A percentile compares a stretch with the other conserved stretches of the same genome.
Conservation (phyloP, 2,888 invertebrate species). For the Drosophila parthenogenetica region DNA sequence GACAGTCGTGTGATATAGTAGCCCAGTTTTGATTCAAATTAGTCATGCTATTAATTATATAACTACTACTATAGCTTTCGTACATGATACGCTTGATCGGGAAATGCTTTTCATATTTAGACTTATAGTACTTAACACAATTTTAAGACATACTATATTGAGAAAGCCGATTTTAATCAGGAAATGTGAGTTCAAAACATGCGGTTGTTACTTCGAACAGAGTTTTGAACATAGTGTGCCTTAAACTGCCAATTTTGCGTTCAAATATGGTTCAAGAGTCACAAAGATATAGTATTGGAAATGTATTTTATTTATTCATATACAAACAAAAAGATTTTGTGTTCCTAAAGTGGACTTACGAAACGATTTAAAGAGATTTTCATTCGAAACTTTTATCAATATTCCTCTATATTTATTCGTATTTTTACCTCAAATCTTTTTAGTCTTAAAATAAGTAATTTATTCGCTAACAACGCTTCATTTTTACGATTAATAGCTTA, state of each 20-base stretch:
- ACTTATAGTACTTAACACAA: not conserved
- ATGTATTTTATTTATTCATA: constrained; percentile 2
- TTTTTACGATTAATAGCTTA: constrained; percentile 2
- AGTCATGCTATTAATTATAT: constrained; percentile 3
- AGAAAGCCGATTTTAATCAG: constrained; percentile 1
- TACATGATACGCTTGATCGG: not conserved
- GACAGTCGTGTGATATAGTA: constrained; percentile 18
- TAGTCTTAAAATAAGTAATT: constrained; percentile 12
- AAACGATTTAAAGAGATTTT: constrained; percentile 4
- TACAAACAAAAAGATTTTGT: not conserved
- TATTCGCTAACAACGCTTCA: constrained; percentile 8
- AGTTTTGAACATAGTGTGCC: constrained; percentile 11
- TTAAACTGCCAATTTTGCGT: constrained; percentile 4
- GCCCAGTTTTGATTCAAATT: constrained; percentile 9
- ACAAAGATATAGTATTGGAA: constrained; percentile 9
- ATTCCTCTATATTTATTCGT: constrained; percentile 3
- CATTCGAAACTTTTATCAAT: not conserved
- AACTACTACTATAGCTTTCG: not conserved
- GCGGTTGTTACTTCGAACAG: not conserved
- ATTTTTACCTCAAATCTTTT: constrained; percentile 16
- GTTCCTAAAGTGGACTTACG: constrained; percentile 1
- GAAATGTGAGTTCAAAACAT: not conserved
- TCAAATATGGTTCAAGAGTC: constrained; percentile 1
- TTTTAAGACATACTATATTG: constrained; percentile 6
- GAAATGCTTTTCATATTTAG: constrained; percentile 8